Conservation (phyloP, 2,888 invertebrate species). For the Creontiades dilutus region DNA sequence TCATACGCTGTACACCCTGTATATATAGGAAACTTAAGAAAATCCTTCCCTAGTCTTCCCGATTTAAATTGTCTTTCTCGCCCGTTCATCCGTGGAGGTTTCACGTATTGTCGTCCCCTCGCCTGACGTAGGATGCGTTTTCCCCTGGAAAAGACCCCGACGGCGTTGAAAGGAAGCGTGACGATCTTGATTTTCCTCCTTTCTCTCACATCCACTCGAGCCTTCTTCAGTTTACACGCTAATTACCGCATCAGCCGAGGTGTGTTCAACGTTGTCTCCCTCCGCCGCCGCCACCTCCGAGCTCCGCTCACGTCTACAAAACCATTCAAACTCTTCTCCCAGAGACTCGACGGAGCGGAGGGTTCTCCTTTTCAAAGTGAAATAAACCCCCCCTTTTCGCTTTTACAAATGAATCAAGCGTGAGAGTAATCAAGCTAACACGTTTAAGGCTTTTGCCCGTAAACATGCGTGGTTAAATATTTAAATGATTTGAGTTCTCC, state of each 20-base stretch:
- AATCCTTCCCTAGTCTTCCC: too few relatives aligned
- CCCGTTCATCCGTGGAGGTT: too few relatives aligned
- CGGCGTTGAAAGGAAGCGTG: conserved; percentile 38
- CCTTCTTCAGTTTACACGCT: conserved; percentile 50
- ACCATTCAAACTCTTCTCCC: not conserved
- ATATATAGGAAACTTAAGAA: too few relatives aligned
- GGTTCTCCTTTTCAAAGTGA: conserved; percentile 38
- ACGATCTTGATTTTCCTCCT: conserved; percentile 40
- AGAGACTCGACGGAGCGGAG: not conserved
- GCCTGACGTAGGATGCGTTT: not conserved
- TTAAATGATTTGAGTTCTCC: conserved; percentile 41
- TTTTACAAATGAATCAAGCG: conserved; percentile 42
- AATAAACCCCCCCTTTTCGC: conserved; percentile 43
- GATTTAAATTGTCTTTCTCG: too few relatives aligned
- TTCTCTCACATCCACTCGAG: conserved; percentile 23
- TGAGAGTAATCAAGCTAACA: conserved; percentile 34
- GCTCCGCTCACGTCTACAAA: not conserved
- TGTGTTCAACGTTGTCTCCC: conserved; percentile 44
- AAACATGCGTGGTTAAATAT: conserved; percentile 53
- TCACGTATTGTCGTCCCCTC: too few relatives aligned
- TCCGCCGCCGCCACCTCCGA: not conserved
- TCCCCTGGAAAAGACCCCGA: not conserved
- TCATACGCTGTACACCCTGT: too few relatives aligned
- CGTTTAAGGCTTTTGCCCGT: conserved; percentile 24
- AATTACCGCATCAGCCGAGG: conserved; percentile 45